Conservation (phyloP, 2,797 vertebrate genomes). For the Melanotaenia maccullochi region DNA sequence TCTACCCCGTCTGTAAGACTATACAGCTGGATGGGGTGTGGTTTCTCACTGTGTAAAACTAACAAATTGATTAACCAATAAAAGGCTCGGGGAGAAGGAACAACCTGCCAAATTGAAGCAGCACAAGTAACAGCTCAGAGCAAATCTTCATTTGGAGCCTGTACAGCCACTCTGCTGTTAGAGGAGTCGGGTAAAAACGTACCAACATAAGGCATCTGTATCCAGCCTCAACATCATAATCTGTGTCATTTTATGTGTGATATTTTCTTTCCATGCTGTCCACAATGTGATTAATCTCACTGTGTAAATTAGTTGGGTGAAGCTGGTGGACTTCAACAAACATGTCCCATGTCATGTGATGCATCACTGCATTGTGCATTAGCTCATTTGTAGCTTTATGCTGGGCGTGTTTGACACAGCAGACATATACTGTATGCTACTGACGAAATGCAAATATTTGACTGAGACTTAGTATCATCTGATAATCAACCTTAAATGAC, state of each 20-base stretch:
- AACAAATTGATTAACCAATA: conserved; percentile 44
- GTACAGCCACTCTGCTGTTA: conserved; percentile 12
- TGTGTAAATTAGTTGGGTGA: not conserved
- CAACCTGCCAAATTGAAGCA: conserved; percentile 12
- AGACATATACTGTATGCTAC: not conserved
- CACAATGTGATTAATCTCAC: not conserved
- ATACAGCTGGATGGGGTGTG: not conserved
- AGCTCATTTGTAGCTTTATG: not conserved
- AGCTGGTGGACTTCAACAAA: not conserved
- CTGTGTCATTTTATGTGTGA: not conserved
- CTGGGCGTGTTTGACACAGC: not conserved
- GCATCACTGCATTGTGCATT: not conserved
- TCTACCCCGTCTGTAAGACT: not conserved
- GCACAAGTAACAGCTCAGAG: conserved; percentile 7
- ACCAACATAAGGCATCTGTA: not conserved
- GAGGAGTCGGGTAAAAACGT: not conserved
- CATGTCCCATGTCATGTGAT: not conserved
- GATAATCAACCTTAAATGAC: not conserved
- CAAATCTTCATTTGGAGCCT: not conserved
- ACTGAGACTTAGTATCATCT: not conserved
- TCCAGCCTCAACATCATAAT: not conserved
- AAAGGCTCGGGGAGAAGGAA: conserved; percentile 16
- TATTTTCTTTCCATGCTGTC: not conserved
- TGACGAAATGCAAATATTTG: not conserved
- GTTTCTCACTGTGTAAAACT: conserved; percentile 31